phyloP scores from a whole-genome alignment of 2,113 vertebrate species.

The Microcebus jonahi region DNA sequence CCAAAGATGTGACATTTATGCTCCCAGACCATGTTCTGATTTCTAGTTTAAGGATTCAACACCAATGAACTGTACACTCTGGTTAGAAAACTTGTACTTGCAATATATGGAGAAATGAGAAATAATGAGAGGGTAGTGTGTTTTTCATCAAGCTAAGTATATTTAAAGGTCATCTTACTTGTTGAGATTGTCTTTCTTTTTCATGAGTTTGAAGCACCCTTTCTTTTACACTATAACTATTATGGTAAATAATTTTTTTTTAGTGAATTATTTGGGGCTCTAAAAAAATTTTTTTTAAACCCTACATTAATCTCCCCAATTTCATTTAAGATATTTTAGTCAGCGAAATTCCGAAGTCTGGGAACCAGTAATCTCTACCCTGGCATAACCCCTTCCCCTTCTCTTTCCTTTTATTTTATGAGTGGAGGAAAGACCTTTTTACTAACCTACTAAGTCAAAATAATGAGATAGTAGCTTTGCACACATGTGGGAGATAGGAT shows the following conservation, averaged over 20 bases:
- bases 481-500: background rate
- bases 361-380: background rate
- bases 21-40: background rate
- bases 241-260: background rate
- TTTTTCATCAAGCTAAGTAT: conserved; percentile 1
- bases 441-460: background rate
- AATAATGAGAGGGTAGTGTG: background rate
- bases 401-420: conserved; percentile 1
- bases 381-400: background rate
- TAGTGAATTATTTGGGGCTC: background rate
- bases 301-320: background rate
- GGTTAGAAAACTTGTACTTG: background rate
- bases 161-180: background rate
- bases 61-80: background rate
- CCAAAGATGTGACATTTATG: background rate
- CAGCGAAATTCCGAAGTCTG: background rate
- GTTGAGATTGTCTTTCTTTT: background rate
- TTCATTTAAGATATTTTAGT: conserved; percentile 36
- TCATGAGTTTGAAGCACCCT: background rate
- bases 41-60: background rate
- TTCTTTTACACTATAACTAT: background rate
- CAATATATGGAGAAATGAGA: background rate
- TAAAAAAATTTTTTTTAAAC: background rate
- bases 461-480: background rate
- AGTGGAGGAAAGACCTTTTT: background rate